phyloP scores from a whole-genome alignment of 2,113 vertebrate genomes.

The Marmota monax region DNA sequence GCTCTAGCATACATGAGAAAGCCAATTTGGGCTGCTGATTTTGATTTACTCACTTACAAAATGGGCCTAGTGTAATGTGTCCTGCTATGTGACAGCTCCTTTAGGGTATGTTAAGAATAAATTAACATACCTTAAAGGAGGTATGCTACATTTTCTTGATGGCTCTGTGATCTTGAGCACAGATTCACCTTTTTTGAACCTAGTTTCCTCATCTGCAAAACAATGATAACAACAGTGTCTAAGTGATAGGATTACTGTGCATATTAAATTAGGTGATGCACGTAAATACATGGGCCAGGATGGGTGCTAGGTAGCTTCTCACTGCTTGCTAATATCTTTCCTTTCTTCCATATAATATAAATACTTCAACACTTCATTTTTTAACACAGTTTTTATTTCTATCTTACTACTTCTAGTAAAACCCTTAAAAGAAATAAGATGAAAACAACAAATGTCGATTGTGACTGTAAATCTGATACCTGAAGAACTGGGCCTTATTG shows the following conservation, averaged over 20 bases:
- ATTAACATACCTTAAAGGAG: too few relatives aligned
- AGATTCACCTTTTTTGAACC: background rate
- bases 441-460: slow-evolving; percentile 17
- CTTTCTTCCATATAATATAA: background rate
- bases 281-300: background rate
- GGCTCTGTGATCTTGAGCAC: background rate
- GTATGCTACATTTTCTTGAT: background rate
- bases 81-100: background rate
- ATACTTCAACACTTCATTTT: background rate
- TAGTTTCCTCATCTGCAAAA: background rate
- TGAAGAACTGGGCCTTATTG: background rate
- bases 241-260: background rate
- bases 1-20: background rate
- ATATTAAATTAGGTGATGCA: background rate
- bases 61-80: background rate
- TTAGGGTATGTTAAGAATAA: background rate
- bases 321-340: background rate
- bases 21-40: background rate
- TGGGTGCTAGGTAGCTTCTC: background rate
- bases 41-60: slow-evolving; percentile 31
- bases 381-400: background rate
- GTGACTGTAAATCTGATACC: background rate
- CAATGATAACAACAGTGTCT: background rate
- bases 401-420: background rate
- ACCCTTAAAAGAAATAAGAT: background rate